A percentile compares a stretch with the other conserved stretches of the same genome.
phyloP scores from a whole-genome alignment of 2,888 invertebrate genomes.

The Cerceris ruficornis region DNA sequence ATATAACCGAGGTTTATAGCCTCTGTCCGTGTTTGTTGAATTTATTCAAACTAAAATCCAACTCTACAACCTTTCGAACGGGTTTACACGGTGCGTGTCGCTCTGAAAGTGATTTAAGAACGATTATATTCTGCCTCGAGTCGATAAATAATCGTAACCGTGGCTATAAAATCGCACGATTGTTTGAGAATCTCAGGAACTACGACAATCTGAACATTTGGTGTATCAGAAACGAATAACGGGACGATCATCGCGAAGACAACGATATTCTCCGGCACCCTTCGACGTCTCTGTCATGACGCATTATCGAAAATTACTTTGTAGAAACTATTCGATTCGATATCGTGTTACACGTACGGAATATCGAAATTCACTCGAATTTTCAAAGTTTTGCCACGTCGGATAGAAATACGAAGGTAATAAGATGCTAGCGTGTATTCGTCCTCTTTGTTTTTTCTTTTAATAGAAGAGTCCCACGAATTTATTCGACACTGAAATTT shows the following conservation, averaged over 20 bases:
- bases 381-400: background rate
- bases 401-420: background rate
- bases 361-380: conserved; percentile 1
- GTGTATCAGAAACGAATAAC: background rate
- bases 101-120: background rate
- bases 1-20: no score
- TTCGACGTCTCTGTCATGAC: background rate
- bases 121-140: background rate
- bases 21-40: no score
- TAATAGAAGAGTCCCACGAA: conserved; percentile 12
- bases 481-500: conserved; percentile 11
- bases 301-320: background rate
- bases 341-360: background rate
- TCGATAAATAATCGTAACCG: background rate
- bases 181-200: background rate
- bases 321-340: background rate
- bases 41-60: no score
- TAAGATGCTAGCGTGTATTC: background rate
- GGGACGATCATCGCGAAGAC: background rate
- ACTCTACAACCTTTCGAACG: background rate
- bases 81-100: background rate
- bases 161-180: background rate
- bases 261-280: background rate
- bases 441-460: conserved; percentile 13
- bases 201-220: background rate